Evolutionary conservation across 2,888 invertebrate genomes (phyloP).

Genomic region (Meandrusa payeni): DNA sequence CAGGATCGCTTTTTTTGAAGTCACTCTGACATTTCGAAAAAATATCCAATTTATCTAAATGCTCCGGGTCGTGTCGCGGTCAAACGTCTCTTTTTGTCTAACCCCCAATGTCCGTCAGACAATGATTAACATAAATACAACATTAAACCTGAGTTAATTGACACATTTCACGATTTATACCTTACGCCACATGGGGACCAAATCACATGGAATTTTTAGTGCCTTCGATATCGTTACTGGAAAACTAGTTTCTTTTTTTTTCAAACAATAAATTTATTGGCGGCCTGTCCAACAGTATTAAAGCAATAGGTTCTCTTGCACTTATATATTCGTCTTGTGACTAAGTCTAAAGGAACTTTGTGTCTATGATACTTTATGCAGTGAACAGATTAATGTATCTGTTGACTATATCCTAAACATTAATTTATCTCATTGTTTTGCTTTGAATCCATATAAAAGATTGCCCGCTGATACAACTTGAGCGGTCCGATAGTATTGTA

Average conservation of each 20-base stretch:
- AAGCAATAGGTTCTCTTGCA: constrained; percentile 21
- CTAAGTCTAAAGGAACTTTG: constrained; percentile 12
- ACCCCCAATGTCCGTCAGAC: constrained; percentile 57
- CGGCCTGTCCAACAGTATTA: constrained; percentile 20
- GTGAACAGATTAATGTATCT: constrained; percentile 11
- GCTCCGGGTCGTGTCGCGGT: constrained; percentile 46
- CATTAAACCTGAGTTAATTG: constrained; percentile 77
- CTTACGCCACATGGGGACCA: constrained; percentile 48
- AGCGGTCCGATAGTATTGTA: constrained; percentile 2
- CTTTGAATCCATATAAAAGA: constrained; percentile 12
- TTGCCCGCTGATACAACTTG: constrained; percentile 9
- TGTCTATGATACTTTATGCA: constrained; percentile 4
- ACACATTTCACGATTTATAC: constrained; percentile 77
- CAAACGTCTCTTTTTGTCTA: constrained; percentile 57
- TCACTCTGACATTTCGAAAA: constrained; percentile 44
- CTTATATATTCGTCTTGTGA: constrained; percentile 17
- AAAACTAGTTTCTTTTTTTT: constrained; percentile 43
- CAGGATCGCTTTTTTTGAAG: constrained; percentile 28
- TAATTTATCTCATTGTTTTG: constrained; percentile 13
- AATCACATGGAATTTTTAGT: constrained; percentile 53
- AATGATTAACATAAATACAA: constrained; percentile 73
- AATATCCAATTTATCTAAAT: constrained; percentile 51
- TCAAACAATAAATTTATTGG: constrained; percentile 37
- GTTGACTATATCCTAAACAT: constrained; percentile 14
- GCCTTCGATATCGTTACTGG: constrained; percentile 42